Percentiles rank a stretch among this genome's conserved stretches.
phyloP scores from a whole-genome alignment of 1,140 invertebrate species.

The Euwallacea fornicatus region DNA sequence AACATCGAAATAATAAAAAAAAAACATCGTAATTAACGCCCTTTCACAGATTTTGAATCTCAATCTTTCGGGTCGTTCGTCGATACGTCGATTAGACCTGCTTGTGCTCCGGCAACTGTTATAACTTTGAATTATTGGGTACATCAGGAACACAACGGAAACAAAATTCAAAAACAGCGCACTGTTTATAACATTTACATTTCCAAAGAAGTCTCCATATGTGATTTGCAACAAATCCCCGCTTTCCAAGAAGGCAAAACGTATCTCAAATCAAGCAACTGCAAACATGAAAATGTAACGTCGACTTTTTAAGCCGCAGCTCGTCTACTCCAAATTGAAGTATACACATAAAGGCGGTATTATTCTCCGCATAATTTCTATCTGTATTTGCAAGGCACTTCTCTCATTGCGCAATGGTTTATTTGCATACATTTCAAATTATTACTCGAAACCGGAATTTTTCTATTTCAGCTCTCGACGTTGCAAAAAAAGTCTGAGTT shows the following conservation, averaged over 20 bases:
- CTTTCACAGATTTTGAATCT: no score
- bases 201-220: no score
- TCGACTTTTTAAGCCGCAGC: background rate
- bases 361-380: conserved; percentile 12
- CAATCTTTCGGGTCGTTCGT: no score
- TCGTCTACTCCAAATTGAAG: conserved; percentile 8
- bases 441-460: background rate
- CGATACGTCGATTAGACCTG: no score
- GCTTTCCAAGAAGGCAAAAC: background rate
- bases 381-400: conserved; percentile 2
- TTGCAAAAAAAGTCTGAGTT: background rate
- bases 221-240: no score
- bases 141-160: no score
- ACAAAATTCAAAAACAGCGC: no score
- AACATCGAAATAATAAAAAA: no score
- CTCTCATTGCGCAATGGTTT: conserved; percentile 4
- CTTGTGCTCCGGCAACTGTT: no score
- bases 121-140: no score
- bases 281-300: conserved; percentile 5
- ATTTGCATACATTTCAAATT: conserved; percentile 7
- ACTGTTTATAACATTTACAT: no score
- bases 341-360: conserved; percentile 10
- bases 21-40: no score
- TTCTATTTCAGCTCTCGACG: background rate
- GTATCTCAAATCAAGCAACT: background rate